Conservation (phyloP, 2,797 vertebrate species). For the Hemitrygon akajei region DNA sequence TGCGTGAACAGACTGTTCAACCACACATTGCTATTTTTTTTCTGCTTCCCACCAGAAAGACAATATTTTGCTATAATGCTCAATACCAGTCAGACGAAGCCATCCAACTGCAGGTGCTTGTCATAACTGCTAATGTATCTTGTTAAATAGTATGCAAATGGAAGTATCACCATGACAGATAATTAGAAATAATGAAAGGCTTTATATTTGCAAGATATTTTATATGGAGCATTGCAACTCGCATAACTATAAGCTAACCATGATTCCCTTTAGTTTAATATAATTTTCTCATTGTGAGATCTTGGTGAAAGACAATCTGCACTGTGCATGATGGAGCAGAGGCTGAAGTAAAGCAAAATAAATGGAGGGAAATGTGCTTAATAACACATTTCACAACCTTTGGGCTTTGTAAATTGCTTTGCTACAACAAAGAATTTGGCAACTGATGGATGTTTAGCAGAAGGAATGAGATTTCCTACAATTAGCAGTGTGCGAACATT, state of each 20-base stretch:
- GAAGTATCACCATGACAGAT: constrained; percentile 27
- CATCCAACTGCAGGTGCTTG: constrained; percentile 6
- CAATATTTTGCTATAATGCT: background rate
- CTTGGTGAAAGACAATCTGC: background rate
- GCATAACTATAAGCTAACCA: background rate
- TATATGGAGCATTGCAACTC: background rate
- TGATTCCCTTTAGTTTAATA: constrained; percentile 11
- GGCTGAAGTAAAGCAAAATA: background rate
- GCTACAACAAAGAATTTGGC: background rate
- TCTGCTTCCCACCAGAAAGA: background rate
- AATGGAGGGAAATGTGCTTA: background rate
- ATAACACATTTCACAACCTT: background rate
- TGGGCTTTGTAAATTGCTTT: background rate
- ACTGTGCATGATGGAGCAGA: background rate
- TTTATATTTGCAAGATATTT: constrained; percentile 1
- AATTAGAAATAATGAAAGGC: constrained; percentile 32
- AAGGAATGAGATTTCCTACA: too few relatives aligned
- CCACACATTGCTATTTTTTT: too few relatives aligned
- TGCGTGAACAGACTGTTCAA: background rate
- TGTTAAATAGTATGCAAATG: constrained; percentile 19
- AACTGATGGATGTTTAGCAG: too few relatives aligned
- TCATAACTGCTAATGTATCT: constrained; percentile 19
- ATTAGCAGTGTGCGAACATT: too few relatives aligned
- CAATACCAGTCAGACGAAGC: background rate
- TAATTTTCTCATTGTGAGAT: background rate